Evolutionary conservation across 2,113 vertebrate species (phyloP).

Genomic region (Fregata magnificens): DNA sequence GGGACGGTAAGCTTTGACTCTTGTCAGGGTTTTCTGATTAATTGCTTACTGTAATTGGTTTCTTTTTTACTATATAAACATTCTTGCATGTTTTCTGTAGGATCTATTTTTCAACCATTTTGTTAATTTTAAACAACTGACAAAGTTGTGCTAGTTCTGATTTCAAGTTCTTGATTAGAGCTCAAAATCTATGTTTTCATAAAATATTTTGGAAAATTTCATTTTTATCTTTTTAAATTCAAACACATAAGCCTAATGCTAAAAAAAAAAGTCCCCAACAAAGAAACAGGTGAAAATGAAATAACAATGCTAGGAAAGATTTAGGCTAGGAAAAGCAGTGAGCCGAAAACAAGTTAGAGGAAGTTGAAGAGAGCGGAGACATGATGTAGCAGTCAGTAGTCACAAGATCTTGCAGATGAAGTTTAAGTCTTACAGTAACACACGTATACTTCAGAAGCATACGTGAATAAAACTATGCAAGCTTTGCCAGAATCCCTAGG

Average conservation of each 20-base stretch:
- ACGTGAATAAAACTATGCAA: fast-evolving
- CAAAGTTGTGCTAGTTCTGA: neutral
- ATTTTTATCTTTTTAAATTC: neutral
- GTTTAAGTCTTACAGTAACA: neutral
- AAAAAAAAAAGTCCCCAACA: neutral
- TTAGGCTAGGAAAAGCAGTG: neutral
- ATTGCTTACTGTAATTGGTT: neutral
- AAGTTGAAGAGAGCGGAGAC: neutral
- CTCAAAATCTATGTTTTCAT: neutral
- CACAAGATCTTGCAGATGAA: neutral
- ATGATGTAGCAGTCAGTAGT: neutral
- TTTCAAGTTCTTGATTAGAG: neutral
- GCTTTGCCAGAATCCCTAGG: neutral
- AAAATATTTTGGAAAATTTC: neutral
- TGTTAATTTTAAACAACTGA: neutral
- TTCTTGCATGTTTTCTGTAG: neutral
- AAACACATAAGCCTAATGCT: neutral
- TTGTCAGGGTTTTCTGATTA: neutral
- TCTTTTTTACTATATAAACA: neutral
- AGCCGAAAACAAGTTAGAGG: neutral
- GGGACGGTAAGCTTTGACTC: neutral
- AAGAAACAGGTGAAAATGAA: neutral
- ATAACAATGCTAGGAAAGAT: neutral
- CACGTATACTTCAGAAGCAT: neutral
- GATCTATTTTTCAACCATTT: neutral